Evolutionary conservation across 2,797 vertebrate species (phyloP).

Genomic region (Rhynchonycteris naso): DNA sequence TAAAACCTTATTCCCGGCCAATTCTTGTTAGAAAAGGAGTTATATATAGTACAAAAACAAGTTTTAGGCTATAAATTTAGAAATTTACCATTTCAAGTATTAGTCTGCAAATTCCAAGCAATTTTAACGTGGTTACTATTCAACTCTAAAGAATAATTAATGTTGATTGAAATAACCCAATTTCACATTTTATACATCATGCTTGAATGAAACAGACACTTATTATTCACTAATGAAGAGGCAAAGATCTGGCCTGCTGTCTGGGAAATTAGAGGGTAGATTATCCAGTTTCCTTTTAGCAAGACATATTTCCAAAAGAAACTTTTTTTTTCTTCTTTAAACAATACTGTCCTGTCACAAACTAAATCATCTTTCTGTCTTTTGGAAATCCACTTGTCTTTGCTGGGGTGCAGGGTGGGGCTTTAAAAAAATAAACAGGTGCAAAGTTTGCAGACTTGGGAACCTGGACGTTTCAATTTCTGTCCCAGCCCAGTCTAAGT

Average conservation of each 20-base stretch:
- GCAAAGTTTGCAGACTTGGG: not conserved
- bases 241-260: not conserved
- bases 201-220: constrained; percentile 20
- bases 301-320: constrained; percentile 50
- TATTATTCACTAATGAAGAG: constrained; percentile 31
- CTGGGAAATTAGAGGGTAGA: not conserved
- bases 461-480: not conserved
- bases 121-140: constrained; percentile 15
- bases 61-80: constrained; percentile 38
- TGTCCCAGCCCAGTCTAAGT: not conserved
- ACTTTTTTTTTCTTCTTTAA: constrained; percentile 4
- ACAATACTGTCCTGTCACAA: constrained; percentile 7
- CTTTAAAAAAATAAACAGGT: not conserved
- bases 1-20: constrained; percentile 37
- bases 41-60: not conserved
- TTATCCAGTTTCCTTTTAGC: not conserved
- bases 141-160: constrained; percentile 41
- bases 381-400: constrained; percentile 22
- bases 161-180: not conserved
- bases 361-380: not conserved
- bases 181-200: constrained; percentile 21
- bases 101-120: constrained; percentile 35
- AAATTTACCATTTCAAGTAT: constrained; percentile 27
- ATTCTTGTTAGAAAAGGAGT: constrained; percentile 15
- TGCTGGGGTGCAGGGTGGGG: not conserved